These are phyloP conservation scores for Sinocyclocheilus anophthalmus DNA, from an alignment of 2,113 vertebrate genomes.

Conservation along the genomic window DNA sequence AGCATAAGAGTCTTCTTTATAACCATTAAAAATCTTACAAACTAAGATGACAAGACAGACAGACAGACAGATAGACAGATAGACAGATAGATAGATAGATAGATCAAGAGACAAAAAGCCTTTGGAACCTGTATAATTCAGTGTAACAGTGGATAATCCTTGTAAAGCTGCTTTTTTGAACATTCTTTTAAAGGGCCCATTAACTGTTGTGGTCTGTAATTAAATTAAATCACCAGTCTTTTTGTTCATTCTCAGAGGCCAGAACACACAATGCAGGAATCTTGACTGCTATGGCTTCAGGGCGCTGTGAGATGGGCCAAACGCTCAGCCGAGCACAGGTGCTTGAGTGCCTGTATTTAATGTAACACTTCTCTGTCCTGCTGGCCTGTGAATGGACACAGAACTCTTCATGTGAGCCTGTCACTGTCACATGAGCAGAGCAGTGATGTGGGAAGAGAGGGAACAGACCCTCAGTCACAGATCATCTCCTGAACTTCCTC, in stretches of 20 bases:
- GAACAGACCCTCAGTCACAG: slow-evolving; percentile 19
- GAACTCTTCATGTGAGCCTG: slow-evolving; percentile 66
- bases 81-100: not conserved
- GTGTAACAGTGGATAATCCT: slow-evolving; percentile 14
- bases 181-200: not conserved
- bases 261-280: slow-evolving; percentile 5
- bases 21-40: too few species aligned
- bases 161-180: not conserved
- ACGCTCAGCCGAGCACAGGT: slow-evolving; percentile 62
- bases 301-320: slow-evolving; percentile 35
- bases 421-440: slow-evolving; percentile 51
- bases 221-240: slow-evolving; percentile 39
- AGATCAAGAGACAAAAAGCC: not conserved
- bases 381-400: slow-evolving; percentile 56
- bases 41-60: too few species aligned
- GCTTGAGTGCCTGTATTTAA: slow-evolving; percentile 46
- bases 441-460: slow-evolving; percentile 11
- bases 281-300: slow-evolving; percentile 21
- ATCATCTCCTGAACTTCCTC: slow-evolving; percentile 32
- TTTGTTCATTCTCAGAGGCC: slow-evolving; percentile 25
- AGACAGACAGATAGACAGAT: too few species aligned
- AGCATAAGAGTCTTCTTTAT: too few species aligned
- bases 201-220: slow-evolving; percentile 51
- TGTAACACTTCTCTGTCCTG: slow-evolving; percentile 63
- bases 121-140: too few species aligned